These are phyloP conservation scores for Semicossyphus pulcher DNA, from an alignment of 2,113 vertebrate genomes.

Conservation along the genomic window DNA sequence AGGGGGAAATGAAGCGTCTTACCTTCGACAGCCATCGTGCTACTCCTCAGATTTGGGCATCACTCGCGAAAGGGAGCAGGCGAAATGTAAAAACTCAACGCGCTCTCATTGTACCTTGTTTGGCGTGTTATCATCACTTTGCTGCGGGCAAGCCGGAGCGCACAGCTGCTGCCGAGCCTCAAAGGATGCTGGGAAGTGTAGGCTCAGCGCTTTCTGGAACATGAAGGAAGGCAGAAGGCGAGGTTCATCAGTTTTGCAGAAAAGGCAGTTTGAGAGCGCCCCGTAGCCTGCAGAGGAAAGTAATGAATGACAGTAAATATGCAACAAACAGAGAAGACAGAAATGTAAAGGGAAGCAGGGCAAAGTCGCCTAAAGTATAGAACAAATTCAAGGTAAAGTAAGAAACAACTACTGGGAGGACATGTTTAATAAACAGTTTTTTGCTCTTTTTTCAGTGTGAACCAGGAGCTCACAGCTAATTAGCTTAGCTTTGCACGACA, in stretches of 20 bases:
- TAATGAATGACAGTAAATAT: too few relatives aligned
- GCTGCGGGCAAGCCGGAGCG: slow-evolving; percentile 71
- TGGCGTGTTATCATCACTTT: slow-evolving; percentile 79
- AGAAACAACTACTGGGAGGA: too few relatives aligned
- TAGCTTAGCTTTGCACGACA: too few relatives aligned
- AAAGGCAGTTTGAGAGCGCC: not conserved
- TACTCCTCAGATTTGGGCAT: slow-evolving; percentile 76
- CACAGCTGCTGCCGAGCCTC: slow-evolving; percentile 66
- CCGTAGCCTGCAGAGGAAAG: too few relatives aligned
- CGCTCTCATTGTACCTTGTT: slow-evolving; percentile 68
- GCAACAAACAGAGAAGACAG: too few relatives aligned
- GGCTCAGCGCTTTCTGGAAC: slow-evolving; percentile 43
- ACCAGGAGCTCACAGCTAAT: too few relatives aligned
- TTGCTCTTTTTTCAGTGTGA: too few relatives aligned
- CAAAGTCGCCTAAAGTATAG: too few relatives aligned
- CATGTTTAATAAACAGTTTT: too few relatives aligned
- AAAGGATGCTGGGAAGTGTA: slow-evolving; percentile 81
- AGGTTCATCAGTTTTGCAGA: not conserved
- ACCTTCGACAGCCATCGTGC: slow-evolving; percentile 85
- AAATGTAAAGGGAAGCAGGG: too few relatives aligned
- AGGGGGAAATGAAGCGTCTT: slow-evolving; percentile 40
- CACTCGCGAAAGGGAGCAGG: slow-evolving; percentile 33
- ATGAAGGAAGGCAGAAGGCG: not conserved
- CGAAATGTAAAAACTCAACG: slow-evolving; percentile 59
- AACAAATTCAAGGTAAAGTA: too few relatives aligned